Percentiles rank a stretch among this genome's conserved stretches.
Evolutionary conservation across 2,888 invertebrate genomes (phyloP).

Genomic region (Latrodectus hesperus): DNA sequence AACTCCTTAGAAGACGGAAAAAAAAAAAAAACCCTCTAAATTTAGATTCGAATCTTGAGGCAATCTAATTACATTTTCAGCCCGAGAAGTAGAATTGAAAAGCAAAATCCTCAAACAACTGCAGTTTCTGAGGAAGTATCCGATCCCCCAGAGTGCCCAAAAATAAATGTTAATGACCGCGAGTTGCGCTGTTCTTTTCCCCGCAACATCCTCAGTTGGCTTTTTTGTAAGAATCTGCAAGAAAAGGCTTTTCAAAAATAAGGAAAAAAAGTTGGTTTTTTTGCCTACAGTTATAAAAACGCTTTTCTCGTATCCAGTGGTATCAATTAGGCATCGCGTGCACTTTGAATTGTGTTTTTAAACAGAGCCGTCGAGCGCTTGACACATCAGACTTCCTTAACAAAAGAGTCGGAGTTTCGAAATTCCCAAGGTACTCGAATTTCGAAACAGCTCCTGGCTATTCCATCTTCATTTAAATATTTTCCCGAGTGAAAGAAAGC

Average conservation of each 20-base stretch:
- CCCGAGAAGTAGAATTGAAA: constrained; percentile 6
- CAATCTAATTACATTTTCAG: constrained; percentile 36
- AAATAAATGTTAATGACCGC: constrained; percentile 43
- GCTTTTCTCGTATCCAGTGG: neutral
- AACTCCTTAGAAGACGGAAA: neutral
- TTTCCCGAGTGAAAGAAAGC: too few species aligned
- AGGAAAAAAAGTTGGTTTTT: neutral
- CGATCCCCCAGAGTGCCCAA: constrained; percentile 31
- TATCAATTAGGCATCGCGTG: neutral
- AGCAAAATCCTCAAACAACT: constrained; percentile 11
- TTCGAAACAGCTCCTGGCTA: too few species aligned
- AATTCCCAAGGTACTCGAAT: too few species aligned
- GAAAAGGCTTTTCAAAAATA: neutral
- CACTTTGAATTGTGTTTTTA: neutral
- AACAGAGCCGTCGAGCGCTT: neutral
- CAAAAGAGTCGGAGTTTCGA: too few species aligned
- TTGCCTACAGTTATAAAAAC: neutral
- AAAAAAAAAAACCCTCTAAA: constrained; percentile 15
- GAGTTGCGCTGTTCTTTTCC: neutral
- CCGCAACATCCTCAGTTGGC: neutral
- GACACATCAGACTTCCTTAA: neutral
- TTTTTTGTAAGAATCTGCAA: neutral
- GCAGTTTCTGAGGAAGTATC: constrained; percentile 23
- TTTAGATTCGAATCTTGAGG: constrained; percentile 33
- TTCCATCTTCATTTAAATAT: too few species aligned